These are phyloP conservation scores for Bombus confusus DNA, from an alignment of 1,140 invertebrate species.

Conservation along the genomic window DNA sequence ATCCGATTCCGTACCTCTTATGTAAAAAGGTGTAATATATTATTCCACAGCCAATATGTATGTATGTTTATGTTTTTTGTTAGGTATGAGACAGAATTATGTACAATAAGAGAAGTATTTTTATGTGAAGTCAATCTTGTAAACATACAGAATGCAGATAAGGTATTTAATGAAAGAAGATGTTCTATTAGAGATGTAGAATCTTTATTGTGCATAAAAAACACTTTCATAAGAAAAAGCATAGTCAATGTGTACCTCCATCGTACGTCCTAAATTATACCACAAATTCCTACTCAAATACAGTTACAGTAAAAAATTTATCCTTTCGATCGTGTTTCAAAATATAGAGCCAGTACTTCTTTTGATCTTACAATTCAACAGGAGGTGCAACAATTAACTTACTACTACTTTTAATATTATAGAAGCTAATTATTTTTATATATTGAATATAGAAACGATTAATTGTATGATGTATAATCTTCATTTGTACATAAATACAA, in stretches of 20 bases:
- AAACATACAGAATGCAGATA: conserved; percentile 70
- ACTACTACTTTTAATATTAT: conserved; percentile 72
- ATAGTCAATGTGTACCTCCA: conserved; percentile 81
- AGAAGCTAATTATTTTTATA: conserved; percentile 78
- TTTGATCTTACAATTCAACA: not conserved
- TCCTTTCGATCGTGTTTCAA: not conserved
- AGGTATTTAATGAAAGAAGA: conserved; percentile 75
- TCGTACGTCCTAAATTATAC: conserved; percentile 67
- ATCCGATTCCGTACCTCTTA: conserved; percentile 75
- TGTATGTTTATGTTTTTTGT: conserved; percentile 64
- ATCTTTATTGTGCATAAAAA: conserved; percentile 73
- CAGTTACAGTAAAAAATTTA: not conserved
- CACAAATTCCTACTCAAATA: conserved; percentile 62
- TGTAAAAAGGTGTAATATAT: conserved; percentile 81
- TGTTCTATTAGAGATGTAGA: conserved; percentile 68
- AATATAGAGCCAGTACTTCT: conserved; percentile 5
- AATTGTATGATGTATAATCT: conserved; percentile 70
- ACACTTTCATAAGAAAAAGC: conserved; percentile 73
- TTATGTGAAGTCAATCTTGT: conserved; percentile 79
- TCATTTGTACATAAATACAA: conserved; percentile 76
- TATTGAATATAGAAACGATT: conserved; percentile 71
- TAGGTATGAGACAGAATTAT: conserved; percentile 72
- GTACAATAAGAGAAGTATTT: conserved; percentile 77
- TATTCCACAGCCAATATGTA: conserved; percentile 63
- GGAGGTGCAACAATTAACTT: conserved; percentile 45